Percentiles rank a stretch among this genome's conserved stretches.
phyloP scores from a whole-genome alignment of 2,888 invertebrate genomes.

The Drosophila neonasuta region DNA sequence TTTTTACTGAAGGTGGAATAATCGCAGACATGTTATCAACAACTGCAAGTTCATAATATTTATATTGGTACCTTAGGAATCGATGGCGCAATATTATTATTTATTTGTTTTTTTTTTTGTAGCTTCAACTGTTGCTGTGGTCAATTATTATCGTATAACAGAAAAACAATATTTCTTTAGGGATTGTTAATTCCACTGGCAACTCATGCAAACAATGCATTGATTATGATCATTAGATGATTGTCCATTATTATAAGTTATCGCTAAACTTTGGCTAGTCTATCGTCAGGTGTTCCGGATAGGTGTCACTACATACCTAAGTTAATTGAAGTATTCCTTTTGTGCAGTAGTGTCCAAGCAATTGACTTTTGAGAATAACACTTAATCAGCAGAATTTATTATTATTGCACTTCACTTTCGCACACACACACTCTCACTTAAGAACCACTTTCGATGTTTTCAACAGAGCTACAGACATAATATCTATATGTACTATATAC shows the following conservation, averaged over 20 bases:
- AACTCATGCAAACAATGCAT: slow-evolving; percentile 22
- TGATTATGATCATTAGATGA: slow-evolving; percentile 48
- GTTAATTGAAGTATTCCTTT: slow-evolving; percentile 29
- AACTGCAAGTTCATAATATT: background rate
- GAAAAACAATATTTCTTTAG: background rate
- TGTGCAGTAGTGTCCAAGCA: slow-evolving; percentile 4
- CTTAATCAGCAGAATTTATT: slow-evolving; percentile 43
- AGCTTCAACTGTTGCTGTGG: background rate
- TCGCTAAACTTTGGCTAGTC: slow-evolving; percentile 17
- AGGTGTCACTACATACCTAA: background rate
- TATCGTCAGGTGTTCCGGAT: too few relatives aligned
- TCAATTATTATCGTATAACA: slow-evolving; percentile 6
- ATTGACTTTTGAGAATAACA: slow-evolving; percentile 11
- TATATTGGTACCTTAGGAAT: background rate
- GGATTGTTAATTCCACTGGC: slow-evolving; percentile 40
- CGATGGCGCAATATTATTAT: background rate
- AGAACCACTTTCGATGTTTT: slow-evolving; percentile 48
- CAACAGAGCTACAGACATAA: slow-evolving; percentile 22
- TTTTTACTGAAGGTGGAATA: background rate
- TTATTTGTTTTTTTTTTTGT: too few relatives aligned
- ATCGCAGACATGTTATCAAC: slow-evolving; percentile 5
- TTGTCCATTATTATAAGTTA: slow-evolving; percentile 37
- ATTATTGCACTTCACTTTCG: slow-evolving; percentile 52
- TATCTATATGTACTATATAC: background rate
- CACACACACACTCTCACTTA: slow-evolving; percentile 5